phyloP scores from a whole-genome alignment of 35 echinoderm and acorn worm genomes.

The Ophiothrix spiculata region DNA sequence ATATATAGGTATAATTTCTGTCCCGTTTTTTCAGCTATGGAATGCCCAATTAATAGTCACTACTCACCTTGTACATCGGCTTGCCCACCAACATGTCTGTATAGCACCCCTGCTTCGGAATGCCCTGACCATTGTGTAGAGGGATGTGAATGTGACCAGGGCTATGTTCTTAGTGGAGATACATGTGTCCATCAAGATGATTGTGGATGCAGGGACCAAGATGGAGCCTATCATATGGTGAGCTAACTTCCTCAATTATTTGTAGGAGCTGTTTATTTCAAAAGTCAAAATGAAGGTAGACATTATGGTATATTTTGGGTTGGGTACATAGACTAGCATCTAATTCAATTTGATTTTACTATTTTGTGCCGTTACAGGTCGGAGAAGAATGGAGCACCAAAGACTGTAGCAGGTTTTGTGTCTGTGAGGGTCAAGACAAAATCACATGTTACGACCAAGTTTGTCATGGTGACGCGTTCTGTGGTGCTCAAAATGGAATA shows the following conservation, averaged over 20 bases:
- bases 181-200: conserved; percentile 41
- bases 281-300: too few relatives aligned
- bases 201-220: conserved; percentile 50
- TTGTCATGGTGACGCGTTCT: background rate
- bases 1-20: too few relatives aligned
- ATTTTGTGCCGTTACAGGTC: too few relatives aligned
- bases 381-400: background rate
- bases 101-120: background rate
- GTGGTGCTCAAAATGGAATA: background rate
- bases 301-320: too few relatives aligned
- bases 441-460: background rate
- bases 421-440: background rate
- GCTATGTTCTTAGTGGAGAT: conserved; percentile 53
- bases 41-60: conserved; percentile 43
- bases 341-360: too few relatives aligned
- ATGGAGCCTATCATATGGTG: conserved; percentile 42
- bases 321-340: too few relatives aligned
- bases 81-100: conserved; percentile 55
- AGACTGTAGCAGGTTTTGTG: background rate
- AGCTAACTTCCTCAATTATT: too few relatives aligned
- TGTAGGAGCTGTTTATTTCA: too few relatives aligned
- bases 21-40: conserved; percentile 38
- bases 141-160: conserved; percentile 61
- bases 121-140: conserved; percentile 53
- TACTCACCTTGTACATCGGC: conserved; percentile 50